These are phyloP conservation scores for Melanostoma scalare DNA, from an alignment of 2,888 invertebrate species.

Conservation along the genomic window DNA sequence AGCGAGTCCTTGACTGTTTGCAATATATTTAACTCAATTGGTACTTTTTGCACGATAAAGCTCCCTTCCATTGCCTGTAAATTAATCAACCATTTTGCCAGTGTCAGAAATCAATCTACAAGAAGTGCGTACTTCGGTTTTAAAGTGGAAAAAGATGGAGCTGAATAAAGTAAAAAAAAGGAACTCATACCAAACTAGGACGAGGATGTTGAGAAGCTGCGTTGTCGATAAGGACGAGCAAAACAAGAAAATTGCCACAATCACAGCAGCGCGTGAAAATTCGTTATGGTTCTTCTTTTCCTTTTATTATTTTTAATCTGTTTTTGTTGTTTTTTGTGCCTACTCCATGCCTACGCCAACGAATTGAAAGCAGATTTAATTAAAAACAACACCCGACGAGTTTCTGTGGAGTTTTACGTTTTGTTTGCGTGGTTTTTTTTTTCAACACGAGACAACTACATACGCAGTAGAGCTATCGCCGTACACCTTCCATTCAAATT, in stretches of 20 bases:
- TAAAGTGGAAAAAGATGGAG: not conserved
- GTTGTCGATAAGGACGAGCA: not conserved
- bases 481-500: not conserved
- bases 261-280: slow-evolving; percentile 40
- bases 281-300: slow-evolving; percentile 12
- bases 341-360: slow-evolving; percentile 1
- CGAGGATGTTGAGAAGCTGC: not conserved
- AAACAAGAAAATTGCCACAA: slow-evolving; percentile 23
- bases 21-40: slow-evolving; percentile 53
- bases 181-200: slow-evolving; percentile 5
- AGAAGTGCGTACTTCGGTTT: slow-evolving; percentile 31
- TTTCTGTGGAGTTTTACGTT: not conserved
- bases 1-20: slow-evolving; percentile 52
- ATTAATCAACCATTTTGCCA: slow-evolving; percentile 60
- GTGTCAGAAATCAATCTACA: slow-evolving; percentile 62
- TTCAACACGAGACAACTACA: slow-evolving; percentile 1
- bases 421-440: slow-evolving; percentile 14
- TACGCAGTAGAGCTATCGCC: not conserved
- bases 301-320: slow-evolving; percentile 52
- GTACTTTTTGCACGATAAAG: slow-evolving; percentile 26
- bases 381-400: slow-evolving; percentile 47
- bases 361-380: slow-evolving; percentile 57
- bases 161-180: slow-evolving; percentile 11
- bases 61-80: slow-evolving; percentile 4
- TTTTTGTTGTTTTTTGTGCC: slow-evolving; percentile 2